These are phyloP conservation scores for Myripristis jacobus DNA, from an alignment of 2,797 vertebrate genomes.

Conservation along the genomic window DNA sequence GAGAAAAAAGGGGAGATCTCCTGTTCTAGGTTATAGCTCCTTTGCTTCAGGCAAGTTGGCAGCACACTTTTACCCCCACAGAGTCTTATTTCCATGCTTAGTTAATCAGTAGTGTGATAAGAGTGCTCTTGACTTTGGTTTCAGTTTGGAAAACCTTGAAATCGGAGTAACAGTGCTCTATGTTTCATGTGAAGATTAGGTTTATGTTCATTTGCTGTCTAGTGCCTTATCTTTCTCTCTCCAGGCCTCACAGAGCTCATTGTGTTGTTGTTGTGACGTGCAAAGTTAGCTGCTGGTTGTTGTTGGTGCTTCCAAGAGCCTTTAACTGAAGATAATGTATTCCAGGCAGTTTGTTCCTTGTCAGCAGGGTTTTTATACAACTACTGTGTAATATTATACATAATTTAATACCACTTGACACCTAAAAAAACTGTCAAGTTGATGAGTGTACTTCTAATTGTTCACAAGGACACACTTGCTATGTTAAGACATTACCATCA, in stretches of 20 bases:
- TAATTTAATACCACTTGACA: neutral
- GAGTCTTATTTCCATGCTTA: slow-evolving; percentile 49
- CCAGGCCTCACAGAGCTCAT: slow-evolving; percentile 43
- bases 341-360: slow-evolving; percentile 11
- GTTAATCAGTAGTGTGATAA: slow-evolving; percentile 62
- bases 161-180: slow-evolving; percentile 31
- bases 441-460: neutral
- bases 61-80: slow-evolving; percentile 37
- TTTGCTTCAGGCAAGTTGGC: slow-evolving; percentile 46
- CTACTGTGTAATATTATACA: slow-evolving; percentile 1
- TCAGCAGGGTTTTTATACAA: neutral
- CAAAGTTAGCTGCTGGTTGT: slow-evolving; percentile 31
- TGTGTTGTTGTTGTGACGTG: slow-evolving; percentile 43
- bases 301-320: slow-evolving; percentile 7
- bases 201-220: slow-evolving; percentile 43
- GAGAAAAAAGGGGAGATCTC: slow-evolving; percentile 1
- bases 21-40: slow-evolving; percentile 40
- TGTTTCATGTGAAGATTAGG: slow-evolving; percentile 26
- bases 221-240: slow-evolving; percentile 55
- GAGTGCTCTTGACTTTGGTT: slow-evolving; percentile 60
- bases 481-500: neutral
- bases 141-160: slow-evolving; percentile 57
- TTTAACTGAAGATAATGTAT: slow-evolving; percentile 13
- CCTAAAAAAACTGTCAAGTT: slow-evolving; percentile 2
- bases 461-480: slow-evolving; percentile 7